phyloP scores from a whole-genome alignment of 2,888 invertebrate genomes.

The Trissoscelio sp. region DNA sequence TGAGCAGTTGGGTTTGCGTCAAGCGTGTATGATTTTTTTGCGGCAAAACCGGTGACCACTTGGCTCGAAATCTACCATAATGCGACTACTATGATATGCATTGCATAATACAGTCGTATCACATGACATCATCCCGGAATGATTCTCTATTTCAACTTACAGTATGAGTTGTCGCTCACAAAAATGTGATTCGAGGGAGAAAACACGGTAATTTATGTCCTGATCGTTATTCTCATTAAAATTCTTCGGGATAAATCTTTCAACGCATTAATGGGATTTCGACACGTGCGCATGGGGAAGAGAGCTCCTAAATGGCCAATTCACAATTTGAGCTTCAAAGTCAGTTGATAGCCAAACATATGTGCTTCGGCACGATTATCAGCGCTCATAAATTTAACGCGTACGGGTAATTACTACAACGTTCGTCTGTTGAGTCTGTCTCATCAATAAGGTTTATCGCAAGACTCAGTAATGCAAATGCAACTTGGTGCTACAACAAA shows the following conservation, averaged over 20 bases:
- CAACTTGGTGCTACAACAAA: conserved; percentile 46
- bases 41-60: conserved; percentile 37
- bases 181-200: conserved; percentile 3
- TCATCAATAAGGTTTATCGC: conserved; percentile 66
- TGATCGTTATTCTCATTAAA: conserved; percentile 34
- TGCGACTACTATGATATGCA: conserved; percentile 48
- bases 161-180: conserved; percentile 2
- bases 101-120: conserved; percentile 50
- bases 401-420: conserved; percentile 55
- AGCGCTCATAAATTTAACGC: conserved; percentile 55
- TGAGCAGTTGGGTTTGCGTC: conserved; percentile 41
- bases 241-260: conserved; percentile 37
- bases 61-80: conserved; percentile 45
- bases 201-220: too few species aligned
- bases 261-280: conserved; percentile 31
- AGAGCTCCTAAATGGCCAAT: conserved; percentile 38
- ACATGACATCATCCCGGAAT: conserved; percentile 1
- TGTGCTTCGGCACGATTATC: conserved; percentile 53
- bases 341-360: conserved; percentile 55
- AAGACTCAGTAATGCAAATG: conserved; percentile 58
- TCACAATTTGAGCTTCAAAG: conserved; percentile 45
- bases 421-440: conserved; percentile 63
- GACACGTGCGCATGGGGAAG: not conserved
- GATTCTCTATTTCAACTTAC: conserved; percentile 17
- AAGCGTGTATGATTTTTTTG: conserved; percentile 30